Base-by-base conservation (phyloP, 2,113 vertebrate species). In the Corythoichthys haematopterus region DNA sequence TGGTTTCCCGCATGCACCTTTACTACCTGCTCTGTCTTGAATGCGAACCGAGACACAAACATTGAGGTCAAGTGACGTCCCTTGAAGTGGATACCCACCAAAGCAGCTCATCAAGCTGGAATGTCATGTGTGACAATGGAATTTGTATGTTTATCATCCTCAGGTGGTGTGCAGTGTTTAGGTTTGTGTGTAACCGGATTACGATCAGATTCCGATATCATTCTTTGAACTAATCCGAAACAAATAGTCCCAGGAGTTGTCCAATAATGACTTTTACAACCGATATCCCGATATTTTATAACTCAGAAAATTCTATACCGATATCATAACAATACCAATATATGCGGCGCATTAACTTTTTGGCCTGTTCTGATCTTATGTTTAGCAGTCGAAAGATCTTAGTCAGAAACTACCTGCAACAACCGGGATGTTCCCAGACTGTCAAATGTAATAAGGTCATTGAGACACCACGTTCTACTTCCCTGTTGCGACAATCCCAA, bases 31-130 rank as follows among this genome's bases (percentile, higher is more conserved):
- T 51, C 37, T 68, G 66, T 79, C 80, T 84, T 69, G 72, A 69
- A 47, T 77, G 78, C 75, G 79, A 80, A 76, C 69, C 72, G 71
- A 62, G 20, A 62, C 77, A 67, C 64, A 76, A 80, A 84, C 78
- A 78, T 71, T 28, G 66, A 69, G 84, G 83, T 87, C 78, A 84
- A 81, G 78, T 72, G 77, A 74, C 77, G 76, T 75, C 65, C 63
- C 76, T 85, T 82, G 78, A 87, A 77, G 77, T 45, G 74, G 88
- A 86, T 72, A 76, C 69, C 78, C 52, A 47, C 46, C 10, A 77
- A 76, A 84, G 73, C 63, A 68, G 47, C 72, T 74, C 78, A 84
- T 89, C 83, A 87, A 80, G 78, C 43, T 80, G 77, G 77, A 73
- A 76, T 82, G 81, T 72, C 28, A n/a, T 71, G 79, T 40, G 36